A percentile compares a stretch with the other conserved stretches of the same genome.
These are phyloP conservation scores for Cylas formicarius DNA, from an alignment of 1,140 invertebrate genomes.

Conservation along the genomic window DNA sequence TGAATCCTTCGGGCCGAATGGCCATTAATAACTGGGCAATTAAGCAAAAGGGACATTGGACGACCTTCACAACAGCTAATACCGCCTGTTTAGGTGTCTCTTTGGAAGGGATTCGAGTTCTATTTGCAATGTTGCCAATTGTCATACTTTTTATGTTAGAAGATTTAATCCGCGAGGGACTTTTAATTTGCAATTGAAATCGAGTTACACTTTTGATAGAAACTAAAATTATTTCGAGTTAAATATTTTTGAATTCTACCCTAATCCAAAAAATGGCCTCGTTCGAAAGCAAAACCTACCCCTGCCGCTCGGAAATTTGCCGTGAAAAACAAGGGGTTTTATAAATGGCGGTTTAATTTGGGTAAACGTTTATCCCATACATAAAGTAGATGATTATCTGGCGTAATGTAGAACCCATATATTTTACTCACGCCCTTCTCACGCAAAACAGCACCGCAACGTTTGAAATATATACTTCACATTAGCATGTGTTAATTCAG, in stretches of 20 bases:
- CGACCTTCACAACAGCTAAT: conserved; percentile 20
- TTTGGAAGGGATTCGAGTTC: conserved; percentile 4
- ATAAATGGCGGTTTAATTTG: conserved; percentile 16
- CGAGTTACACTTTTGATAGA: no score
- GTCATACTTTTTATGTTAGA: neutral
- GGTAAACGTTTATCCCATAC: conserved; percentile 23
- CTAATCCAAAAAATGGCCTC: conserved; percentile 5
- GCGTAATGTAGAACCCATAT: conserved; percentile 21
- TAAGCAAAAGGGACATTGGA: conserved; percentile 28
- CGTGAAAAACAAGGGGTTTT: conserved; percentile 7
- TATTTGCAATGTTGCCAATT: neutral
- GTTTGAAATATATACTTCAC: no score
- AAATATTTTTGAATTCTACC: conserved; percentile 10
- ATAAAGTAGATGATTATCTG: conserved; percentile 24
- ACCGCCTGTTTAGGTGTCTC: conserved; percentile 2
- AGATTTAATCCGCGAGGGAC: no score
- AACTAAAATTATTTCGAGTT: no score
- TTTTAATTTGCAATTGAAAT: no score
- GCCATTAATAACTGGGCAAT: conserved; percentile 32
- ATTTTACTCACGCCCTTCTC: conserved; percentile 21
- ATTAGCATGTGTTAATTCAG: conserved; percentile 20
- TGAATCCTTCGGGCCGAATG: conserved; percentile 24
- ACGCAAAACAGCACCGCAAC: conserved; percentile 14
- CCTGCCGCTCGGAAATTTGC: conserved; percentile 2
- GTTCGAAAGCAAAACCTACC: conserved; percentile 29